Evolutionary conservation across 2,888 invertebrate species (phyloP), one percentile per base, ranked within the genome.

Genomic region (Stenichneumon culpator): DNA sequence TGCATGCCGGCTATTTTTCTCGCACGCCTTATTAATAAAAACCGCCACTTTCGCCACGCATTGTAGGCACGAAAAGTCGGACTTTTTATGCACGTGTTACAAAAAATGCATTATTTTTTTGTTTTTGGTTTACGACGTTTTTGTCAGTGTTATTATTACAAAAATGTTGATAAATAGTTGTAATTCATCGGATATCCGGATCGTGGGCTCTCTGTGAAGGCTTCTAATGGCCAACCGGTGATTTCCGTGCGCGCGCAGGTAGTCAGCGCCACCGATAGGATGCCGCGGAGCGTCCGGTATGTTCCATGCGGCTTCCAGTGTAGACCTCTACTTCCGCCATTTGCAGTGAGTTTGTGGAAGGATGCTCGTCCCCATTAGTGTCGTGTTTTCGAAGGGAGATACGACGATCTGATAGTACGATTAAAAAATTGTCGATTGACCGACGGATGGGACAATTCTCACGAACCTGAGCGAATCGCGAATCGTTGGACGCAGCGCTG

Each of bases 401-500:
- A n/a, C n/a, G n/a, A n/a, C 54, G 22, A 9, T 9, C 9, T 5
- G 5, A 60, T 60, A 0, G 28, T 9, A 19, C 7, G 19, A 2
- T 6, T 5, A 6, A 57, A 25, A 57, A 52, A 22, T 54, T 19
- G 9, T 19, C 19, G 52, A 19, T 6, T n/a, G 52, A 5, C 11
- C 7, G 52, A 16, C 50, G n/a, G 5, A 16, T 14, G n/a, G 52
- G n/a, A n/a, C 6, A n/a, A 3, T 25, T 74, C 16, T 36, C 6
- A 44, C 75, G 67, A 85, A 93, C 93, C 92, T 88, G 92, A 89
- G 86, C 88, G 89, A 72, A 91, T 86, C 1, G 90, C 87, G 63
- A 90, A 90, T 68, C 89, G 86, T 70, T 89, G 89, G 36, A 91
- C 88, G 78, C 93, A 93, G 44, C 89, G 89, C 65, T 90, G 89